Base-by-base conservation (phyloP, 1,140 invertebrate species). In the Lepidotrigona ventralis region DNA sequence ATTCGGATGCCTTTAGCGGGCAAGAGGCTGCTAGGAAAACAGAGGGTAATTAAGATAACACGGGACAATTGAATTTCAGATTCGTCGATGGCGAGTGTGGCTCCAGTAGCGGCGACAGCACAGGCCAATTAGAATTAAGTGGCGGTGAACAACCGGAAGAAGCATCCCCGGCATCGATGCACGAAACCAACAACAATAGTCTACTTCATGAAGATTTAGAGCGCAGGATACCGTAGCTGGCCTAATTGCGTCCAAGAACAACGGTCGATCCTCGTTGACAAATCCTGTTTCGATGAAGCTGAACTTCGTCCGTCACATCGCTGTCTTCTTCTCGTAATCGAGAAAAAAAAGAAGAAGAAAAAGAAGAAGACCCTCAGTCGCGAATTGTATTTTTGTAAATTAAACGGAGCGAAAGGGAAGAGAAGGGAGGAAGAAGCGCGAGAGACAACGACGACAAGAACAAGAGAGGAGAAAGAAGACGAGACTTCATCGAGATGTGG, bases 181-280 rank as follows among this genome's bases (percentile, higher is more conserved):
- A 93, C 89, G 93, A 94, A 85, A 91, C 93, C 29, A 94, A 94
- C 86, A 94, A 94, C 82, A 94, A 94, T 81, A 94, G 91, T 79
- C 85, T 94, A n/a, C 90, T 94, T 6, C 93, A 94, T 85, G 93
- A 94, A 79, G 93, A 94, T 81, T 86, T 94, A 77, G 93, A 94
- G 85, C 93, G 93, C 88, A 93, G 93, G 92, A 93, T 94, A 83
- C 76, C 81, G 56, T 83, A 79, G 76, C 69, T 33, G 29, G 23
- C 19, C 29, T 33, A 33, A 46, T 76, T 53, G 33, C 60, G 51
- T 26, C 23, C 39, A 5, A 68, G 46, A 19, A 46, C 6, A 6
- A 15, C 17, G 54, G 63, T 26, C 66, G 74, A 83, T 26, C 74
- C 64, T 66, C 17, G 33, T 63, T 78, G 53, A 53, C 53, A 54